Evolutionary conservation across 2,797 vertebrate genomes (phyloP), one percentile per base, ranked within the genome.

Genomic region (Mastacembelus armatus): DNA sequence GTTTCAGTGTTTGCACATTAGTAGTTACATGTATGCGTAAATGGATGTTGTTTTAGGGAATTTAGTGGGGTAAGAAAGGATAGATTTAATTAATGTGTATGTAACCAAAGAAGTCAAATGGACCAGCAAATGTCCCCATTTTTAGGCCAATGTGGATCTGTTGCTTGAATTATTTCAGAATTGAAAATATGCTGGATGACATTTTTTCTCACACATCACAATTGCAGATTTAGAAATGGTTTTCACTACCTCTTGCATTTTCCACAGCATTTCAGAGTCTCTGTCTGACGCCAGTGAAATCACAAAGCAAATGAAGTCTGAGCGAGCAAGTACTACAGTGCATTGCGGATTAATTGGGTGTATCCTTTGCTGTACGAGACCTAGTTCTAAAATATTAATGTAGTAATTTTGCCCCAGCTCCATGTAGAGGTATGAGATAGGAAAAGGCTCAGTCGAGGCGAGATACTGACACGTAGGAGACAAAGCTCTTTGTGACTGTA

Each of bases 401-500:
- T 2, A 4, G 42, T 50, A 71, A n/a, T 36, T 1, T 70, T 1
- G 18, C 40, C 59, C 64, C 51, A 2, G 64, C 84, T 86, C 75
- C 54, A 78, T 27, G 24, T 55, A 3, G 43, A 75, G 68, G 67
- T 82, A 71, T 59, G 77, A 82, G 60, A 61, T 70, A 42, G 77
- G 84, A 81, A 27, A 72, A 71, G 50, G 51, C 45, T 29, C 19
- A 7, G 42, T 11, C 12, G 49, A 42, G 35, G 39, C 26, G 38
- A 75, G 62, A 70, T 48, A 4, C 66, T 10, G 57, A 64, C 15
- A 33, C 54, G 65, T 54, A 15, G 62, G 63, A 90, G 78, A 85
- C 71, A 74, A 81, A 82, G 89, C 78, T 63, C 78, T 80, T 85
- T 87, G 83, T 87, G 21, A 3, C 67, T 3, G 64, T 45, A 3